Conservation (phyloP, 2,888 invertebrate genomes). For the Sabatieria punctata region DNA sequence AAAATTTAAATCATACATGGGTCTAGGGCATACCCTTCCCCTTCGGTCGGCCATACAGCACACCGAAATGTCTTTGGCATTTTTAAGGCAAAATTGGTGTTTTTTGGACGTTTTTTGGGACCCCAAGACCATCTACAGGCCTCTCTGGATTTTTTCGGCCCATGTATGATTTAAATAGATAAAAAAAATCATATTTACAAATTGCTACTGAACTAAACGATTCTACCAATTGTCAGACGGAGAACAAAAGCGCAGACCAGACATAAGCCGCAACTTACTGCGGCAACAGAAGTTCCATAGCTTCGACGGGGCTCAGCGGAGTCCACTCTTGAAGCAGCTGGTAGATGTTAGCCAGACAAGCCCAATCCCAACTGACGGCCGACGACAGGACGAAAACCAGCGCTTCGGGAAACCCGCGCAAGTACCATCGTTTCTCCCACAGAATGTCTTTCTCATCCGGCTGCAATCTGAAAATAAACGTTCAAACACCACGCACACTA, state of each 20-base stretch:
- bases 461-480: constrained; percentile 19
- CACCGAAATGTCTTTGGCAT: too few species aligned
- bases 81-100: too few species aligned
- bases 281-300: constrained; percentile 74
- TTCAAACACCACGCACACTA: not conserved
- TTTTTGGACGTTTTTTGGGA: too few species aligned
- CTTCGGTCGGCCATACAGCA: too few species aligned
- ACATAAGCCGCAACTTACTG: constrained; percentile 52
- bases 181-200: too few species aligned
- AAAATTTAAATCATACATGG: constrained; percentile 15
- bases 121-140: too few species aligned
- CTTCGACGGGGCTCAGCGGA: constrained; percentile 64
- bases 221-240: too few species aligned
- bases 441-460: constrained; percentile 34
- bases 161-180: too few species aligned
- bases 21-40: too few species aligned
- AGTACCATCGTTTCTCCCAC: constrained; percentile 35
- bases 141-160: too few species aligned
- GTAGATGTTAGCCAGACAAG: constrained; percentile 66
- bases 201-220: too few species aligned
- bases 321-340: constrained; percentile 62
- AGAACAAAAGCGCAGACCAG: too few species aligned
- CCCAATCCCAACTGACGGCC: constrained; percentile 61
- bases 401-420: constrained; percentile 27
- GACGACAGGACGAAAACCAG: constrained; percentile 34